A percentile compares a stretch with the other conserved stretches of the same genome.
phyloP scores from a whole-genome alignment of 2,797 vertebrate genomes.

The Etheostoma nigrum region DNA sequence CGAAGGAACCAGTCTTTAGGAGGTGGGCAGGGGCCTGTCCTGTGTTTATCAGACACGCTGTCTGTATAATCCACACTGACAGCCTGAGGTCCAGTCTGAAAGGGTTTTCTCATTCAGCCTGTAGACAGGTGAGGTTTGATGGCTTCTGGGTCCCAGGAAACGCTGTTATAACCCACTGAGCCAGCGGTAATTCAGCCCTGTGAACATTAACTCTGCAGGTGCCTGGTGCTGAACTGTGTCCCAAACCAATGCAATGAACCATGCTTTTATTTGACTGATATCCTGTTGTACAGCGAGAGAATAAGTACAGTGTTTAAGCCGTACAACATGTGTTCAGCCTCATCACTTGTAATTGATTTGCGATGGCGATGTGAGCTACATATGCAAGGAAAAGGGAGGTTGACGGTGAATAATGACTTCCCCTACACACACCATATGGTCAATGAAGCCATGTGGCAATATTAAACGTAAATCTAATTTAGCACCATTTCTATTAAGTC shows the following conservation, averaged over 20 bases:
- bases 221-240: constrained; percentile 7
- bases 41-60: constrained; percentile 59
- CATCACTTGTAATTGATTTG: constrained; percentile 46
- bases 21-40: constrained; percentile 13
- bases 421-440: constrained; percentile 29
- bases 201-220: constrained; percentile 43
- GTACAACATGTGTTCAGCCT: constrained; percentile 40
- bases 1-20: constrained; percentile 20
- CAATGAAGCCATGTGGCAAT: constrained; percentile 7
- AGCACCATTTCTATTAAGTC: constrained; percentile 39
- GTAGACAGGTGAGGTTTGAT: constrained; percentile 68
- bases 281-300: constrained; percentile 2
- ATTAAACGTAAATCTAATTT: constrained; percentile 48
- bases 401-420: constrained; percentile 57
- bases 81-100: constrained; percentile 55
- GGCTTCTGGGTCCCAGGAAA: constrained; percentile 53
- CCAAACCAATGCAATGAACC: not conserved
- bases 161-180: constrained; percentile 33
- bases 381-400: constrained; percentile 15
- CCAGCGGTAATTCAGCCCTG: constrained; percentile 23
- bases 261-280: constrained; percentile 19
- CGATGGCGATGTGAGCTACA: constrained; percentile 20
- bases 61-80: constrained; percentile 63
- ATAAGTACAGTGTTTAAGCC: constrained; percentile 19
- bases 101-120: constrained; percentile 52